Evolutionary conservation across 2,797 vertebrate species (phyloP).

Genomic region (Eremophila alpestris): DNA sequence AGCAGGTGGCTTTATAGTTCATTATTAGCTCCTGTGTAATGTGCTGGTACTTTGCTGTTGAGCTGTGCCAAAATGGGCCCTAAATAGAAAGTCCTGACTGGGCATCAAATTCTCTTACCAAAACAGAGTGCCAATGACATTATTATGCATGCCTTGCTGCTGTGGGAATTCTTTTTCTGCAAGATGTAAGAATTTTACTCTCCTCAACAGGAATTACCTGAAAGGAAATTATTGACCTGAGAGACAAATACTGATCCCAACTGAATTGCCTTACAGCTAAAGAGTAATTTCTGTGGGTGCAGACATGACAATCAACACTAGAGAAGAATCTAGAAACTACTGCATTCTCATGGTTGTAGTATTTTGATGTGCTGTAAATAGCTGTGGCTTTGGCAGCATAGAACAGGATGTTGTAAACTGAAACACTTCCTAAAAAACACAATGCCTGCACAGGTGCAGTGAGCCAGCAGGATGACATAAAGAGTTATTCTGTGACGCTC

Average conservation of each 20-base stretch:
- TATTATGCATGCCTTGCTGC: not conserved
- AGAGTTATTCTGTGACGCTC: constrained; percentile 30
- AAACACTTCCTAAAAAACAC: constrained; percentile 57
- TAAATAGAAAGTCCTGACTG: not conserved
- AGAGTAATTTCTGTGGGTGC: not conserved
- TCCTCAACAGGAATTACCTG: not conserved
- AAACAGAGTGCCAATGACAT: not conserved
- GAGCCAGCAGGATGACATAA: constrained; percentile 35
- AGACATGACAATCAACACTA: not conserved
- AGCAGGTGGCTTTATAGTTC: not conserved
- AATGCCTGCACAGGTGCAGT: constrained; percentile 61
- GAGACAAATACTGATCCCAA: not conserved
- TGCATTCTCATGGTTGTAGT: not conserved
- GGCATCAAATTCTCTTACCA: not conserved
- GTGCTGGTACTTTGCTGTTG: not conserved
- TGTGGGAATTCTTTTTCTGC: not conserved
- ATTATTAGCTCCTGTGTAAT: not conserved
- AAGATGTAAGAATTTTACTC: not conserved
- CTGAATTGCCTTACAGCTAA: not conserved
- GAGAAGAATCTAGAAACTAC: constrained; percentile 21
- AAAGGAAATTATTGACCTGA: not conserved
- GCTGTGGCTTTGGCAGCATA: not conserved
- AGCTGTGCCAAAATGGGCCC: not conserved
- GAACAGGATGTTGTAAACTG: constrained; percentile 55
- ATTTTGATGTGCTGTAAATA: constrained; percentile 32